Base-by-base conservation (phyloP, 2,113 vertebrate species). In the Cyanoramphus novaezelandiae region DNA sequence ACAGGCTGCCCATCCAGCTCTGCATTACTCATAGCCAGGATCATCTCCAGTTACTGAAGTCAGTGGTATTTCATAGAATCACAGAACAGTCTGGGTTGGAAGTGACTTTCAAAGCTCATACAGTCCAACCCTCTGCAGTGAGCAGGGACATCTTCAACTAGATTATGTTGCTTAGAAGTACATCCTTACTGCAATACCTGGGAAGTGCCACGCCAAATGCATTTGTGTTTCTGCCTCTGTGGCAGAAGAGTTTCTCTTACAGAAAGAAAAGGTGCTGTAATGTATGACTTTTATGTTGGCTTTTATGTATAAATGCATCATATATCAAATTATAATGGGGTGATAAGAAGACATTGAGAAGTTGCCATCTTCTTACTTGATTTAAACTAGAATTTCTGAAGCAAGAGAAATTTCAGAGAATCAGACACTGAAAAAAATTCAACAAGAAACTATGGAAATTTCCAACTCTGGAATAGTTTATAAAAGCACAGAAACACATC, bases 131-230 rank as follows among this genome's bases (percentile, higher is more conserved):
- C 33, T n/a, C 57, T 35, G 21, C 33, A 59, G n/a, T 35, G 21
- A 59, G 33, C 57, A 24, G 57, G 57, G 57, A 35, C 33, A 35
- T 59, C 57, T 23, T 35, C 57, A n/a, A 59, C 21, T 21, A 59
- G 57, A 59, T 7, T 21, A 35, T 59, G 57, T 15, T 24, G 57
- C 57, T 35, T 20, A 59, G 33, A 35, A 35, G 33, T 9, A 59
- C 57, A 24, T 41, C 65, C 82, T 31, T 17, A 0, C 53, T 23
- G 74, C 41, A 24, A 11, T 13, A 11, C 5, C 24, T 2, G 24
- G 5, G 11, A 23, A 2, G 11, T 14, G 59, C 16, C 35, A 10
- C 31, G 10, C 19, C 2, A 0, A 0, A 0, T 0, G 25, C 11
- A 3, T 39, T 5, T 27, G 35, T 23, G 47, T 10, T 17, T 0